phyloP scores from a whole-genome alignment of 2,797 vertebrate genomes.

The Pantherophis vulpinus region DNA sequence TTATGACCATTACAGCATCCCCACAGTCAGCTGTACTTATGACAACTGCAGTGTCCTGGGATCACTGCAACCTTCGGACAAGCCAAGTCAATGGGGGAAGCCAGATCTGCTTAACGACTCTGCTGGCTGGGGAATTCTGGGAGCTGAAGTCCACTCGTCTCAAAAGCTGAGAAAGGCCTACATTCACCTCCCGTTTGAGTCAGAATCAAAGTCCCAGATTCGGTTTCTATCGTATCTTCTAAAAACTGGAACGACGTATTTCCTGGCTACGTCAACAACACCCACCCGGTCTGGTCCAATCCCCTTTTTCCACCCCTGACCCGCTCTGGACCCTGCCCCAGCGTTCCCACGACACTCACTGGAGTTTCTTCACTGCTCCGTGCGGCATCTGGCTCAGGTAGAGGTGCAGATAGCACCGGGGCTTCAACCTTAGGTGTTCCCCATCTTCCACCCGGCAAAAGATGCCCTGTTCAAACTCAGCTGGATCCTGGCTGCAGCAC shows the following conservation, averaged over 20 bases:
- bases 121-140: background rate
- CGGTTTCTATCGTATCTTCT: background rate
- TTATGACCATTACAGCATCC: no score
- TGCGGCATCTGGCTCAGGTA: slow-evolving; percentile 60
- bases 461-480: slow-evolving; percentile 48
- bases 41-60: no score
- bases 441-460: slow-evolving; percentile 33
- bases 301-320: accelerated
- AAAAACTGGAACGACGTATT: no score
- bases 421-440: slow-evolving; percentile 57
- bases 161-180: background rate
- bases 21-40: no score
- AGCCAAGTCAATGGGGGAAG: no score
- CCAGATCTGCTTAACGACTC: no score
- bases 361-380: slow-evolving; percentile 44
- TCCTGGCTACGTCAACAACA: background rate
- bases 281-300: no score
- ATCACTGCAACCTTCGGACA: no score
- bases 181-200: background rate
- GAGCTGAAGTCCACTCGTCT: background rate
- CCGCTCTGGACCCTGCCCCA: background rate
- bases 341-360: slow-evolving; percentile 23
- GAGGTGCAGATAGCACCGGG: slow-evolving; percentile 62
- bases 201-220: no score
- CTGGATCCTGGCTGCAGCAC: slow-evolving; percentile 39